A percentile compares a stretch with the other conserved stretches of the same genome.
These are phyloP conservation scores for Drosophila prosaltans DNA, from an alignment of 1,140 invertebrate genomes.

Conservation along the genomic window DNA sequence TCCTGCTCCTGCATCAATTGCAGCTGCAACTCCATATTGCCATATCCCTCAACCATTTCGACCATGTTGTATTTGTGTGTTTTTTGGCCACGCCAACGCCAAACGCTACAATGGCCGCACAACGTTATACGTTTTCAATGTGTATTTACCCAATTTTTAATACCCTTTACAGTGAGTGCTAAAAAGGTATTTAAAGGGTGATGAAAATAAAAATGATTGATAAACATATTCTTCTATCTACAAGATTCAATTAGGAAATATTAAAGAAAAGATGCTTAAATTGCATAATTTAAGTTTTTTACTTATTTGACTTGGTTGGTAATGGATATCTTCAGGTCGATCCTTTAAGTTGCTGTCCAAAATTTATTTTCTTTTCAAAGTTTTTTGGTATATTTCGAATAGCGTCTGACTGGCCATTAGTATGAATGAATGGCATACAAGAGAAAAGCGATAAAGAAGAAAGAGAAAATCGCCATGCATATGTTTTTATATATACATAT, in stretches of 20 bases:
- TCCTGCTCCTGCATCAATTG: not conserved
- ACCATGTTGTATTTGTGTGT: slow-evolving; percentile 50
- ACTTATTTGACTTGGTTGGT: too few relatives aligned
- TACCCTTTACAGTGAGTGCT: not conserved
- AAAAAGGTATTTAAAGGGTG: not conserved
- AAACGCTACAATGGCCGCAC: slow-evolving; percentile 60
- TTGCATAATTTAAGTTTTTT: too few relatives aligned
- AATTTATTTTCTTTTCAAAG: slow-evolving; percentile 4
- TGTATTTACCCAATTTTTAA: not conserved
- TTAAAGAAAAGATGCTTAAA: too few relatives aligned
- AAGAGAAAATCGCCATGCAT: slow-evolving; percentile 1
- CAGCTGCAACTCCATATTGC: not conserved
- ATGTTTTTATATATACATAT: not conserved
- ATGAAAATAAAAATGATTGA: not conserved
- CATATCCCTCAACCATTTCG: slow-evolving; percentile 22
- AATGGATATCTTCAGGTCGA: not conserved
- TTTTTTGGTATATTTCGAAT: slow-evolving; percentile 48
- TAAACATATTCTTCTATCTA: too few relatives aligned
- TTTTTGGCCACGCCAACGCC: slow-evolving; percentile 60
- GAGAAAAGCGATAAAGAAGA: slow-evolving; percentile 5
- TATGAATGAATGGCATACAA: slow-evolving; percentile 36
- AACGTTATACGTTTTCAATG: slow-evolving; percentile 38
- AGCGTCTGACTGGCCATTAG: slow-evolving; percentile 71
- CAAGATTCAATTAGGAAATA: too few relatives aligned
- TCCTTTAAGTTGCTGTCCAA: not conserved